These are phyloP conservation scores for Poeciliopsis paucimaculata DNA, from an alignment of 2,797 vertebrate species.

Conservation along the genomic window DNA sequence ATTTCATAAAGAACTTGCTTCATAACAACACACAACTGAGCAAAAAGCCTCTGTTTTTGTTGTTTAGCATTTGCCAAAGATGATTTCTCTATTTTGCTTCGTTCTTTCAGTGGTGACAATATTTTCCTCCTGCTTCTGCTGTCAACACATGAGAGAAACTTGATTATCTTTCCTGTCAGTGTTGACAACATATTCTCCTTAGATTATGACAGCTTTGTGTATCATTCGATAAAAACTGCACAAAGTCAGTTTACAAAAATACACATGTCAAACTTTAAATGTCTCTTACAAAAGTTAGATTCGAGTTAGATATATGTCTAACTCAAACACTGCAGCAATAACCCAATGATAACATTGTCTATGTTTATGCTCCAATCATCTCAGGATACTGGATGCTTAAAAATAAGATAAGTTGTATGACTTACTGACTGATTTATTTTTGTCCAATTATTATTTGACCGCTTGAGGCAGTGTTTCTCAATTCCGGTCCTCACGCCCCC, in stretches of 20 bases:
- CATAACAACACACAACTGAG: not conserved
- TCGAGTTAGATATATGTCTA: not conserved
- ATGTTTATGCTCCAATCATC: not conserved
- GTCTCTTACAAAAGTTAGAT: not conserved
- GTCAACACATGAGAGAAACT: conserved; percentile 15
- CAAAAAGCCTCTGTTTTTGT: not conserved
- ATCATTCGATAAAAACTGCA: not conserved
- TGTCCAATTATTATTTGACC: not conserved
- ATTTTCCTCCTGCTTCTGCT: conserved; percentile 40
- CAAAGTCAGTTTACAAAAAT: not conserved
- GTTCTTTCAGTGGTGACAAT: not conserved
- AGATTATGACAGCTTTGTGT: not conserved
- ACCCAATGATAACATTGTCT: not conserved
- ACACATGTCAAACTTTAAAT: not conserved
- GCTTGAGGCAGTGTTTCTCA: no score
- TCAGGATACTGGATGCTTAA: not conserved
- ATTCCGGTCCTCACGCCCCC: no score
- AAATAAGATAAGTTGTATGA: not conserved
- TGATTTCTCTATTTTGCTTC: not conserved
- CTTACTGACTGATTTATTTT: not conserved
- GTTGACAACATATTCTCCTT: not conserved
- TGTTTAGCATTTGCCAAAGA: not conserved
- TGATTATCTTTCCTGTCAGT: conserved; percentile 4
- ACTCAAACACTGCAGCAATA: not conserved
- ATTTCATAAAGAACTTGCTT: not conserved